Percentiles rank a stretch among this genome's conserved stretches.
Conservation (phyloP, 1,140 invertebrate species). For the Metaphire vulgaris region DNA sequence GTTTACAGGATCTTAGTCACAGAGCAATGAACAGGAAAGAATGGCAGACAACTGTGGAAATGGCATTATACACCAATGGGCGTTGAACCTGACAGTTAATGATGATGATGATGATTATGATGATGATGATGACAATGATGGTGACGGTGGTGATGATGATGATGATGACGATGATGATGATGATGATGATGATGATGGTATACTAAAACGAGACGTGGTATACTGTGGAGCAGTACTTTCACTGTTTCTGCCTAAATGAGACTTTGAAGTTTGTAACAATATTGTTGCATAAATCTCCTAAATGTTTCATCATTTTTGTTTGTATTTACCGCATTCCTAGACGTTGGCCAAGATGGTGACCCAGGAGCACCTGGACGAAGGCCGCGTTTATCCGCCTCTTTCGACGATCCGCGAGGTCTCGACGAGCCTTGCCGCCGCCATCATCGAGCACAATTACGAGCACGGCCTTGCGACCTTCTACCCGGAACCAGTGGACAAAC, state of each 20-base stretch:
- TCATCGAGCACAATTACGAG: constrained; percentile 31
- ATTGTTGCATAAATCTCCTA: background rate
- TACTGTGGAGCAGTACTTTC: too few relatives aligned
- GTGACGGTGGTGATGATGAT: constrained; percentile 3
- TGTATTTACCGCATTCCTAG: too few relatives aligned
- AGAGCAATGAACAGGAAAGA: background rate
- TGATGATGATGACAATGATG: background rate
- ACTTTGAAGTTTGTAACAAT: background rate
- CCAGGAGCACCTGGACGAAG: constrained; percentile 68
- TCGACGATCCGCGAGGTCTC: constrained; percentile 72
- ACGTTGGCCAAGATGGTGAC: constrained; percentile 71
- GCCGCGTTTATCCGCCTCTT: constrained; percentile 83
- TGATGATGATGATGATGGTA: constrained; percentile 9
- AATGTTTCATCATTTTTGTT: background rate
- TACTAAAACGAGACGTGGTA: background rate
- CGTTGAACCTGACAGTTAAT: background rate
- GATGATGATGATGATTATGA: background rate
- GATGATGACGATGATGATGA: constrained; percentile 5
- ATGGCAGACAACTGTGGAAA: background rate
- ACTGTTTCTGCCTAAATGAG: background rate
- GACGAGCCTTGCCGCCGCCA: constrained; percentile 55
- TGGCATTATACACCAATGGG: too few relatives aligned
- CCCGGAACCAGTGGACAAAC: constrained; percentile 63
- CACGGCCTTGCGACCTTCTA: constrained; percentile 67
- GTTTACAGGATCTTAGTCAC: too few relatives aligned